Base-by-base conservation (phyloP, 1,140 invertebrate genomes). In the Aphelinus atriplicis region DNA sequence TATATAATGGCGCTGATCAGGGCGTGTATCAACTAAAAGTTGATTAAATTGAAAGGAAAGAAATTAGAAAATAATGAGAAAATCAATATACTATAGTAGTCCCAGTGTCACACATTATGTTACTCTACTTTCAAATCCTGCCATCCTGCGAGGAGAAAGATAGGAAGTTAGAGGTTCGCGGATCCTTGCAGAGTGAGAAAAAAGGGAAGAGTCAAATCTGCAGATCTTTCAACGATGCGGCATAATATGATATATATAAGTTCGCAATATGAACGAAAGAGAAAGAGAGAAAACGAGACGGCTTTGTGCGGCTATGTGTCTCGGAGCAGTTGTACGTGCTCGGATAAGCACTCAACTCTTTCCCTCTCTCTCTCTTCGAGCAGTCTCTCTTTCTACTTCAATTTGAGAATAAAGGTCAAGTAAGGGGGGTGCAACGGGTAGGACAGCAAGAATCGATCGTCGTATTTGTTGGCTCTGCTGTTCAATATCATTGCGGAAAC, bases 401-500 rank as follows among this genome's bases (percentile, higher is more conserved):
- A 56, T 61, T 45, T 42, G 43, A 9, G 64, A 9, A 66, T 66
- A 66, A 71, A 71, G 68, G 63, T 76, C 63, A 66, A 72, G 66
- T 58, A 3, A 3, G 53, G 26, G 61, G 26, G 26, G 26, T 26
- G 26, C 26, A 26, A 26, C 26, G 26, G 26, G 26, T 26, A 26
- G 46, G 58, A 9, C 7, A 67, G 61, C n/a, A 67, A 9, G 62
- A 63, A 64, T 2, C 53, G 58, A 63, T 64, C 6, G 50, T 53
- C 48, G 58, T 71, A 9, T 9, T 53, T 9, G 46, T 9, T 26
- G 68, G 10, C 45, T 58, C 48, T 64, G 71, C 76, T 78, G 75
- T 81, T 77, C 78, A 80, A 80, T 83, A 83, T 81, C 75, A 61
- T 48, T 53, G 65, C 70, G 78, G 60, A 26, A 26, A 26, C 26